Base-by-base conservation (phyloP, 2,888 invertebrate genomes). In the Chydorus sphaericus region DNA sequence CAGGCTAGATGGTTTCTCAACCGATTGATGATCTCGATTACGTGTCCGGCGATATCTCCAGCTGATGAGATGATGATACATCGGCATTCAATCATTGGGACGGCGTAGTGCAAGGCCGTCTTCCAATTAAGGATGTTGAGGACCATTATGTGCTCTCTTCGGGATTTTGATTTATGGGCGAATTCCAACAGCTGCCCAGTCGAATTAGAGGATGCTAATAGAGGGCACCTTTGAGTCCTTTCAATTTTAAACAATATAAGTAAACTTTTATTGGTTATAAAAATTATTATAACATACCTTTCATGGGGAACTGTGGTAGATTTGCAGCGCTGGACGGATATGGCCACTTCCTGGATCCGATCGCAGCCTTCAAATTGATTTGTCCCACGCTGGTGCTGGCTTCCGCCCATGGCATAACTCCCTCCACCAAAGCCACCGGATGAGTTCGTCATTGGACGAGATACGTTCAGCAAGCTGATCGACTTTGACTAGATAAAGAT, bases 341-440 rank as follows among this genome's bases (percentile, higher is more conserved):
- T 79, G 11, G 90, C 90, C 58, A 93, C 79, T 71, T 93, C 92
- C 66, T 91, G 88, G 59, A 93, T 73, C 81, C 89, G 89, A 71
- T 93, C 92, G 71, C 92, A 92, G 53, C 92, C 92, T 63, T 67
- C 66, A 52, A 68, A 66, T 53, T 70, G 68, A 14, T 66, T 63
- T 57, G 66, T 66, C 58, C 31, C 14, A 23, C 33, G 52, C n/a
- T n/a, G n/a, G n/a, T n/a, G n/a, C n/a, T n/a, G n/a, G n/a, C n/a
- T n/a, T n/a, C n/a, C n/a, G n/a, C n/a, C n/a, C n/a, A n/a, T n/a
- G n/a, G n/a, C n/a, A n/a, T n/a, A n/a, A n/a, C n/a, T n/a, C n/a
- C n/a, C n/a, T n/a, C n/a, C n/a, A n/a, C n/a, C n/a, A n/a, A n/a
- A n/a, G n/a, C n/a, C n/a, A 10, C 52, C 36, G n/a, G 18, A 26